Evolutionary conservation across 2,113 vertebrate species (phyloP), one percentile per base, ranked within the genome.

Genomic region (Melanostigma gelatinosum): DNA sequence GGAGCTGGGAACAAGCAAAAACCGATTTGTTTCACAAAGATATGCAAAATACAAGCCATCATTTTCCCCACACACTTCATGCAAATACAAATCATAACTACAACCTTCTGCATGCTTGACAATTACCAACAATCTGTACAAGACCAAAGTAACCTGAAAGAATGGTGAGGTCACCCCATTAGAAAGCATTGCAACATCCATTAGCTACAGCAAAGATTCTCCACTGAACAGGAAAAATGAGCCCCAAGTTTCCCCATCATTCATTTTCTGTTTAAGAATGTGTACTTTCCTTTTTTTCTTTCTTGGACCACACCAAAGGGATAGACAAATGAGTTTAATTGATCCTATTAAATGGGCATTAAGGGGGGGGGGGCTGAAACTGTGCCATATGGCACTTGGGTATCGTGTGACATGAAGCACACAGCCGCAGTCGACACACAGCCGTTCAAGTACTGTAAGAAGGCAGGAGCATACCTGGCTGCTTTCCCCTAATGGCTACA

Each of bases 251-350:
- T 80, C 72, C 79, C 69, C 6, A 8, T 80, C 71, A 90, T 91
- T 91, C 74, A 88, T 91, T 90, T 66, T 72, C 57, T 7, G 34
- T 77, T 78, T 67, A 88, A 67, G 67, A 76, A 82, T 76, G 87
- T 68, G 79, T 34, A 34, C 34, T 34, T 34, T 34, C 6, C 6
- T 29, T n/a, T 64, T 27, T 1, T 54, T 38, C 83, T 61, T 69
- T 85, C 24, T 57, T 63, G 18, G 66, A 55, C 50, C 55, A 60
- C 4, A 9, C 65, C 62, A 83, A 87, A 75, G 77, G 75, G 62
- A 42, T 70, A 84, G 83, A 85, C 58, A 87, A 87, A 91, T 84
- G 55, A 80, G 74, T 77, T 73, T 66, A 87, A 89, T 92, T 81
- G 79, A 88, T 93, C 87, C 76, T 77, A 88, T 82, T 85, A 91